phyloP scores from a whole-genome alignment of 2,797 vertebrate genomes.

The Platyrinchus mystaceus region DNA sequence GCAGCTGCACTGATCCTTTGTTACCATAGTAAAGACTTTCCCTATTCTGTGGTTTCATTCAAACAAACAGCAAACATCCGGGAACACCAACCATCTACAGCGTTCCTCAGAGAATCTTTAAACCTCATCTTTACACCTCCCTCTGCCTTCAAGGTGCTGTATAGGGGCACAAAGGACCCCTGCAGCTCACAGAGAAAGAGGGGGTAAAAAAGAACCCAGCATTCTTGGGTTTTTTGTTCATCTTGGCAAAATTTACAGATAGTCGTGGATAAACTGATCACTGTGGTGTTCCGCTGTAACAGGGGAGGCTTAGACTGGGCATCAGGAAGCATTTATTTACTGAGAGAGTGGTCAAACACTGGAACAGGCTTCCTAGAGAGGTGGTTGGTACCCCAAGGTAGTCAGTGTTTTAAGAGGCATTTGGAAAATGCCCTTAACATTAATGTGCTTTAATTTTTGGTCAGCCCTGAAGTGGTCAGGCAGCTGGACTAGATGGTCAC shows the following conservation, averaged over 20 bases:
- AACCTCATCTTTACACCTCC: not conserved
- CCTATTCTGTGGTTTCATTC: not conserved
- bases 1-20: not conserved
- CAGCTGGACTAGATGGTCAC: not conserved
- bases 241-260: not conserved
- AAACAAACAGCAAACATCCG: not conserved
- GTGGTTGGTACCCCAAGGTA: not conserved
- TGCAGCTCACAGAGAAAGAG: not conserved
- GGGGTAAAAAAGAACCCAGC: not conserved
- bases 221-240: not conserved
- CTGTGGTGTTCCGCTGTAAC: not conserved
- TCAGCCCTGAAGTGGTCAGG: not conserved
- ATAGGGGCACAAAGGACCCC: not conserved
- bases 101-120: not conserved
- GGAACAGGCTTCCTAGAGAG: not conserved
- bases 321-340: not conserved
- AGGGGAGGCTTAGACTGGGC: not conserved
- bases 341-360: not conserved
- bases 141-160: not conserved
- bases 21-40: not conserved
- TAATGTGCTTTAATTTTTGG: not conserved
- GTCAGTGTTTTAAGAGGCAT: not conserved
- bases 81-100: not conserved
- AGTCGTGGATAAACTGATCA: not conserved
- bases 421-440: not conserved